Conservation (phyloP, 1,140 invertebrate genomes). For the Heliconius himera region DNA sequence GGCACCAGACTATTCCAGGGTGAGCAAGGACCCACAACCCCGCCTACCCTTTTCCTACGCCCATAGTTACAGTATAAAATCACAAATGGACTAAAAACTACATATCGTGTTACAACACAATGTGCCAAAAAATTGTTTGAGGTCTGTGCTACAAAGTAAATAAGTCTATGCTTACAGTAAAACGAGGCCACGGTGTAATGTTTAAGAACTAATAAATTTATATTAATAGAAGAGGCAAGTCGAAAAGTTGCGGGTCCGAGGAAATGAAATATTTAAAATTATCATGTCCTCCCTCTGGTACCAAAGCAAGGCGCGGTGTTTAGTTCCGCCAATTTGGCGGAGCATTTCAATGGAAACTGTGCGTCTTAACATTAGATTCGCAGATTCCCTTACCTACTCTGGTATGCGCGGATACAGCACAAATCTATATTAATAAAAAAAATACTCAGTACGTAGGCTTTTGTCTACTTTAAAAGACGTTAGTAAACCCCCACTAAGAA, state of each 20-base stretch:
- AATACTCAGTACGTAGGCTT: not conserved
- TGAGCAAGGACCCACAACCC: no score
- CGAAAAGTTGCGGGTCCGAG: no score
- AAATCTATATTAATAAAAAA: not conserved
- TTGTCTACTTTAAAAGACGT: constrained; percentile 28
- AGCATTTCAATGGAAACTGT: no score
- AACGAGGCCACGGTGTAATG: not conserved
- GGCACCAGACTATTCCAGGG: no score
- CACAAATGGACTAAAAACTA: not conserved
- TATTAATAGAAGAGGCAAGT: not conserved
- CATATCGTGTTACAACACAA: not conserved
- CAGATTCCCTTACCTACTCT: no score
- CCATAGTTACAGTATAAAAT: not conserved
- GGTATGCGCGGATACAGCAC: no score
- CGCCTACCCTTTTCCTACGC: no score
- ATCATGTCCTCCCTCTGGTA: not conserved
- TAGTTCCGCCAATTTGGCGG: no score
- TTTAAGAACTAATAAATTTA: not conserved
- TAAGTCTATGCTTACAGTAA: not conserved
- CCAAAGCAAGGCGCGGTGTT: no score
- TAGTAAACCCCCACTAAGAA: constrained; percentile 41
- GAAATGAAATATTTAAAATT: not conserved
- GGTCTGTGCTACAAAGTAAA: not conserved
- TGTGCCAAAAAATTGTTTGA: not conserved
- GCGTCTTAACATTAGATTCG: no score